Percentiles rank a stretch among this genome's conserved stretches.
phyloP scores from a whole-genome alignment of 2,797 vertebrate species.

The Pseudochromis fuscus region DNA sequence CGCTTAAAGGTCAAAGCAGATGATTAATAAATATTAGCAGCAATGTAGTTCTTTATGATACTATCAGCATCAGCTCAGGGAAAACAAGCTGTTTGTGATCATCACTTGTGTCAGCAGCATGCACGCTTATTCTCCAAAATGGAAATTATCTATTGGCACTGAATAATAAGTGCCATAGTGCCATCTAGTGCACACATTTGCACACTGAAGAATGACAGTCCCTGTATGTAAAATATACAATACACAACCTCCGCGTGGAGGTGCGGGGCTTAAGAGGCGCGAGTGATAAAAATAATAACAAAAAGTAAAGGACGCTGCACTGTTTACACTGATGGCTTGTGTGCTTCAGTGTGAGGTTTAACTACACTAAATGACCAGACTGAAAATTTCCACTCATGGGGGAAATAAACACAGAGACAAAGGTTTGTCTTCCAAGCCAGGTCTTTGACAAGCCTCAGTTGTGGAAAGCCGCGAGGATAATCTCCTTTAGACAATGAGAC shows the following conservation, averaged over 20 bases:
- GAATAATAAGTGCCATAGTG: constrained; percentile 84
- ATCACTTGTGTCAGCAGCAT: constrained; percentile 65
- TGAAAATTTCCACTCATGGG: constrained; percentile 67
- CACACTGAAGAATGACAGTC: constrained; percentile 66
- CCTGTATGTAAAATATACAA: constrained; percentile 30
- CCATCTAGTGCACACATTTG: constrained; percentile 81
- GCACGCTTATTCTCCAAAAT: constrained; percentile 61
- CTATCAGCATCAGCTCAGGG: constrained; percentile 60
- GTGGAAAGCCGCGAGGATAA: constrained; percentile 69
- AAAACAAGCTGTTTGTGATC: constrained; percentile 73
- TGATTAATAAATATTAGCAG: constrained; percentile 51
- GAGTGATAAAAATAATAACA: constrained; percentile 15
- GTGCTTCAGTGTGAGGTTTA: constrained; percentile 42
- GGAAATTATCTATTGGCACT: constrained; percentile 55
- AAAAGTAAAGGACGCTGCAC: constrained; percentile 15
- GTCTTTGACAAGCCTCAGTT: constrained; percentile 68
- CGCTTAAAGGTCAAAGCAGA: constrained; percentile 52
- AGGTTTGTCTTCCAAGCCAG: constrained; percentile 72
- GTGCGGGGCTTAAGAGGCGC: constrained; percentile 14
- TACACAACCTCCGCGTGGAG: no score
- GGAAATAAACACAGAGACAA: constrained; percentile 73
- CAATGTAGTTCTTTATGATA: constrained; percentile 45
- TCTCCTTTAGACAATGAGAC: constrained; percentile 72
- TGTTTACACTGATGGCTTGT: constrained; percentile 36
- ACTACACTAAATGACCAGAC: constrained; percentile 60